Evolutionary conservation across 2,113 vertebrate species (phyloP), one percentile per base, ranked within the genome.

Genomic region (Nothoprocta perdicaria): DNA sequence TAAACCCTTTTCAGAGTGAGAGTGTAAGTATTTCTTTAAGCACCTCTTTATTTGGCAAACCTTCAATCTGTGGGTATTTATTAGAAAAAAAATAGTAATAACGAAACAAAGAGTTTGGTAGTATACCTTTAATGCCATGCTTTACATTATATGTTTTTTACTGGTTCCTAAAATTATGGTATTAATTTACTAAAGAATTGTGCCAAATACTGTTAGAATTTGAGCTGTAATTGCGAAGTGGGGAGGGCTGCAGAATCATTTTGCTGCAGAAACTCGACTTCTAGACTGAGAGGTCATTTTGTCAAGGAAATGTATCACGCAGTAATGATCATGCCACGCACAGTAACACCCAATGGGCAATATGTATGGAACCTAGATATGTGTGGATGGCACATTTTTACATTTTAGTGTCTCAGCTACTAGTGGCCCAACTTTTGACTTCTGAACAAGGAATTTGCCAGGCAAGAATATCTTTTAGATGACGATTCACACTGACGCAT

Each of bases 1-100:
- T 99, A 96, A 99, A 99, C 96, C 99, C 99, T 95, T 99, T 99
- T 97, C 99, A 99, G 98, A 99, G 98, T 91, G 99, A 99, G 96
- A 99, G 98, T 60, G 98, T 98, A 95, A 97, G 98, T 98, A 97
- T 92, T 73, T 38, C 9, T 58, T 95, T 86, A 50, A 40, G 83
- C 53, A 31, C 33, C 58, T 40, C 84, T 55, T 40, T 46, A 17
- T 15, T 77, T 85, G 43, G 10, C 57, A 67, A 35, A n/a, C 31
- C 17, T 82, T 45, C 50, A 35, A 12, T 88, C 40, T 91, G 33
- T 81, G 23, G 2, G 4, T 38, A 46, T 88, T 31, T 53, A 2
- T 50, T 91, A n/a, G 17, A 31, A 57, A 62, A 75, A 80, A 75
- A 78, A 40, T 2, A 23, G 68, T 14, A 74, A 41, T 12, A 78